Conservation (phyloP, 2,888 invertebrate genomes). For the Actias luna region DNA sequence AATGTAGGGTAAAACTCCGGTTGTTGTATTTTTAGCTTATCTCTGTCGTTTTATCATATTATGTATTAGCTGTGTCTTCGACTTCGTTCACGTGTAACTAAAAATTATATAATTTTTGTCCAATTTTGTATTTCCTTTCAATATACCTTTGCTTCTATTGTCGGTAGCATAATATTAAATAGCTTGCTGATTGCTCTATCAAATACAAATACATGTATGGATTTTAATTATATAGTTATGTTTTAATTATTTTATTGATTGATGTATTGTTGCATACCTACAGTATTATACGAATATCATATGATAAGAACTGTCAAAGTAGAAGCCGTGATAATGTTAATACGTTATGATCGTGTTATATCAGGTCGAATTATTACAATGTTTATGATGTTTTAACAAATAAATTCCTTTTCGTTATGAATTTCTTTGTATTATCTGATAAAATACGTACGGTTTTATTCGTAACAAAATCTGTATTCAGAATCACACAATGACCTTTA, state of each 20-base stretch:
- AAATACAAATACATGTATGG: too few species aligned
- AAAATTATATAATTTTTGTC: too few species aligned
- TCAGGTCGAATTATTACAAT: not conserved
- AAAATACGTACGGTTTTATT: not conserved
- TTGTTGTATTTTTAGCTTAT: too few species aligned
- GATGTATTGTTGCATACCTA: not conserved
- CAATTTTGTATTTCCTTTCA: too few species aligned
- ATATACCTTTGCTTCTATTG: too few species aligned
- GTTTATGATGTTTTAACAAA: not conserved
- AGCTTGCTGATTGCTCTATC: too few species aligned
- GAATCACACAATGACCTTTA: not conserved
- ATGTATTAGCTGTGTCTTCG: too few species aligned
- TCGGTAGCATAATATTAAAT: too few species aligned
- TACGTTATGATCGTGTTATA: not conserved
- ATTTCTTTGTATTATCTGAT: not conserved
- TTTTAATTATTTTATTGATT: too few species aligned
- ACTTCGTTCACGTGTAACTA: too few species aligned
- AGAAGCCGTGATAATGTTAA: not conserved
- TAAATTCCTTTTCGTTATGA: not conserved
- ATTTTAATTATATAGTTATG: too few species aligned
- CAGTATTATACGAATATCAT: not conserved
- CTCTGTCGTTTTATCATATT: too few species aligned
- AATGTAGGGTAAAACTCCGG: not conserved
- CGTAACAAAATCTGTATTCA: not conserved
- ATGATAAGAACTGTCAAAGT: not conserved